phyloP scores from a whole-genome alignment of 2,113 vertebrate genomes.

The Archilochus colubris region DNA sequence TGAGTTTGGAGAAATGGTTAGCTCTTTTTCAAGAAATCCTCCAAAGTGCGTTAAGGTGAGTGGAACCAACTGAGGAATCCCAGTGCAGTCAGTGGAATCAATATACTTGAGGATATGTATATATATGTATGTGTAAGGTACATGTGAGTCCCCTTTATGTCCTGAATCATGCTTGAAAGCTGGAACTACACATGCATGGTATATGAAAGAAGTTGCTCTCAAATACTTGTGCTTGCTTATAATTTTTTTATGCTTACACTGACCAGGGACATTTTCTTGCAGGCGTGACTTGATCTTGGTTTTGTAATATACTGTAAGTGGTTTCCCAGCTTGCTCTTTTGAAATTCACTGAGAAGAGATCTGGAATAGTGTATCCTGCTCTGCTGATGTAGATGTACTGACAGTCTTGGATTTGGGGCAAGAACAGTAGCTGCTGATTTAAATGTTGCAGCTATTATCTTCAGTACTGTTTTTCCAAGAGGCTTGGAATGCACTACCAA shows the following conservation, averaged over 20 bases:
- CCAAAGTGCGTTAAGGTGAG: accelerated
- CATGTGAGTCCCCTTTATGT: not conserved
- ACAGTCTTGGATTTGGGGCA: not conserved
- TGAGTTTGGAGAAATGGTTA: not conserved
- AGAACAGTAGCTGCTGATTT: not conserved
- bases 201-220: not conserved
- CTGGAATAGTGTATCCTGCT: not conserved
- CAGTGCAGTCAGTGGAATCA: not conserved
- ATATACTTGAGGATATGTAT: accelerated
- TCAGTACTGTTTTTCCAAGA: not conserved
- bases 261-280: not conserved
- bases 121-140: not conserved
- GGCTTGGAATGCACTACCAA: not conserved
- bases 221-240: not conserved
- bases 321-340: not conserved
- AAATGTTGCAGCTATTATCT: not conserved
- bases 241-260: not conserved
- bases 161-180: not conserved
- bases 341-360: not conserved
- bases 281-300: not conserved
- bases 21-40: not conserved
- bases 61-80: not conserved
- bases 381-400: not conserved
- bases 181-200: not conserved
- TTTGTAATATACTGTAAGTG: not conserved